Percentiles rank a stretch among this genome's conserved stretches.
Evolutionary conservation across 1,140 invertebrate species (phyloP).

Genomic region (Agrypnia vestita): DNA sequence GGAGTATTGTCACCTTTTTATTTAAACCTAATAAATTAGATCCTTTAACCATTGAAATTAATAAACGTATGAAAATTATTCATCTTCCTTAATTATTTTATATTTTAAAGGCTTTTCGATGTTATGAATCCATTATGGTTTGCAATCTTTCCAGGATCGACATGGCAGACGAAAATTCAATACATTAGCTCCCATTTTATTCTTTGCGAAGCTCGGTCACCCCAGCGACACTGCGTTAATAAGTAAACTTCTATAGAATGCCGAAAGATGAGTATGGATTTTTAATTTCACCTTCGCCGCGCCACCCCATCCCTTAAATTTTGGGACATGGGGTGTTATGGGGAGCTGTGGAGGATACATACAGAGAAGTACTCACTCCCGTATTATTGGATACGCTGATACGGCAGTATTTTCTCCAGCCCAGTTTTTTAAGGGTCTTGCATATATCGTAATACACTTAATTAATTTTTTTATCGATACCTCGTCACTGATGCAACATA

Average conservation of each 20-base stretch:
- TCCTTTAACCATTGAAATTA: too few relatives aligned
- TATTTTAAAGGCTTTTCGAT: too few relatives aligned
- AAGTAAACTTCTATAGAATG: slow-evolving; percentile 61
- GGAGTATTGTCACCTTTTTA: too few relatives aligned
- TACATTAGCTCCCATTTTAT: not conserved
- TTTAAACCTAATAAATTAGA: too few relatives aligned
- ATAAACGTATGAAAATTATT: too few relatives aligned
- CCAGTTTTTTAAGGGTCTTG: too few relatives aligned
- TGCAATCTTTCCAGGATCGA: too few relatives aligned
- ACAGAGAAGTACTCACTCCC: slow-evolving; percentile 11
- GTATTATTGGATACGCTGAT: slow-evolving; percentile 56
- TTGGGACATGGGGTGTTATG: slow-evolving; percentile 44
- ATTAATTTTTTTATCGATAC: not conserved
- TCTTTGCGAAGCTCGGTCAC: not conserved
- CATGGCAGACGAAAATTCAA: too few relatives aligned
- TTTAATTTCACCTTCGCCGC: slow-evolving; percentile 58
- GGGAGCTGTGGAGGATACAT: slow-evolving; percentile 17
- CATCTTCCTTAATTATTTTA: too few relatives aligned
- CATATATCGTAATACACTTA: slow-evolving; percentile 1
- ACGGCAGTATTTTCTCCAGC: slow-evolving; percentile 52
- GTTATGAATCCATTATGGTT: too few relatives aligned
- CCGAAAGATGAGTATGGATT: slow-evolving; percentile 61
- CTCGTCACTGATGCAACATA: too few relatives aligned
- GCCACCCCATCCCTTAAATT: slow-evolving; percentile 48
- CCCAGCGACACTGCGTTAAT: slow-evolving; percentile 51